Base-by-base conservation (phyloP, 2,888 invertebrate genomes). In the Cistogaster globosa region DNA sequence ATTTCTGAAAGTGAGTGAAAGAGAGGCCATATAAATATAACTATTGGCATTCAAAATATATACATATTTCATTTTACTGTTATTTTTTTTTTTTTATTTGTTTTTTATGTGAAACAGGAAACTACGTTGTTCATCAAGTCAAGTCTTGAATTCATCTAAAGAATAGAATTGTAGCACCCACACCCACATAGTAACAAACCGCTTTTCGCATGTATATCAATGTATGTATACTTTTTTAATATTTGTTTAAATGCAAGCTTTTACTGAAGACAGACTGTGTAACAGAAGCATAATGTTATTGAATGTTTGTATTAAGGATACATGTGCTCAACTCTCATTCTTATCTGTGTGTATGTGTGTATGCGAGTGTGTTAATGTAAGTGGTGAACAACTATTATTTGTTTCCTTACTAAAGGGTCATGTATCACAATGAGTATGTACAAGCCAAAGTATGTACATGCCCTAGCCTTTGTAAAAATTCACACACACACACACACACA, bases 361-460 rank as follows among this genome's bases (percentile, higher is more conserved):
- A 3, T 20, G 18, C 2, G 6, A 8, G 51, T 71, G 18, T 77
- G 51, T 36, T 53, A 53, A 22, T 74, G 63, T 53, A n/a, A 67
- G 55, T 48, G 42, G 32, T 62, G 68, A 74, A 75, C 68, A 62
- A 60, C 58, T 36, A 53, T 71, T 42, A 67, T 72, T 65, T 72
- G 67, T 77, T 72, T 72, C 72, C 72, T 58, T 60, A 36, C 67
- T 55, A 72, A 83, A 83, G 77, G 77, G 72, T 77, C 83, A 72
- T 83, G 77, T 78, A 77, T 83, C 72, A 83, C 53, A 83, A 72
- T 67, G 53, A 77, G 18, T 65, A 48, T 53, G 58, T 60, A 45
- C 36, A 48, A 72, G 71, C 53, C 53, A 22, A 74, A 26, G 26
- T 4, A 26, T 16, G 45, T 45, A 48, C 58, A 48, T 58, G 58